These are phyloP conservation scores for Nasua narica DNA, from an alignment of 2,797 vertebrate species.

Conservation along the genomic window DNA sequence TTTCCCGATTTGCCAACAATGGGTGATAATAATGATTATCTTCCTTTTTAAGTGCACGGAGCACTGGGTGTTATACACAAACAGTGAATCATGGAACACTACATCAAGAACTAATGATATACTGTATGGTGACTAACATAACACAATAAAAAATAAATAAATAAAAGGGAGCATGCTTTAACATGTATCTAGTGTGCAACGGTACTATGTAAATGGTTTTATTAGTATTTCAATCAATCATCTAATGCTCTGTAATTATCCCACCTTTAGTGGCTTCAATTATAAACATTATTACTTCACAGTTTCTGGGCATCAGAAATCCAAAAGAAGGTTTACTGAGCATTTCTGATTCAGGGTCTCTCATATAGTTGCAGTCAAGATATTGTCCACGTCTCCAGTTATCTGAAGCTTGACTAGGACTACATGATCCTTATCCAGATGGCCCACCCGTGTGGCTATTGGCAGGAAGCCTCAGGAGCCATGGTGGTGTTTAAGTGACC, in stretches of 20 bases:
- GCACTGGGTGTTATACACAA: too few relatives aligned
- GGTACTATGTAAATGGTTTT: not conserved
- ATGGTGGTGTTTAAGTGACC: not conserved
- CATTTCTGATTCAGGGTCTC: not conserved
- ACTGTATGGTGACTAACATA: too few relatives aligned
- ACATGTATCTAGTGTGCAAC: not conserved
- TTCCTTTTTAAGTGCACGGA: not conserved
- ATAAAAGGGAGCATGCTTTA: not conserved
- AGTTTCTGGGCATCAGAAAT: not conserved
- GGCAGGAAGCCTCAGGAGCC: not conserved
- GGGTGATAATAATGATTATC: too few relatives aligned
- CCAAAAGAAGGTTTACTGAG: not conserved
- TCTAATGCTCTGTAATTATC: not conserved
- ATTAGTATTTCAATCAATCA: not conserved
- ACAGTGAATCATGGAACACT: too few relatives aligned
- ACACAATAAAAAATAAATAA: too few relatives aligned
- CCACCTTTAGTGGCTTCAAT: not conserved
- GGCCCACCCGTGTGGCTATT: not conserved
- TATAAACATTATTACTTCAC: not conserved
- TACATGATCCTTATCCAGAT: rapidly evolving
- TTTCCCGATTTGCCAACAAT: not conserved
- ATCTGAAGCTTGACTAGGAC: not conserved
- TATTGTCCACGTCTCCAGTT: not conserved
- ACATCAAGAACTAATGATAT: too few relatives aligned
- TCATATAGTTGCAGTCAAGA: not conserved